Evolutionary conservation across 2,888 invertebrate species (phyloP), one percentile per base, ranked within the genome.

Genomic region (Hemicrepidius hirtus): DNA sequence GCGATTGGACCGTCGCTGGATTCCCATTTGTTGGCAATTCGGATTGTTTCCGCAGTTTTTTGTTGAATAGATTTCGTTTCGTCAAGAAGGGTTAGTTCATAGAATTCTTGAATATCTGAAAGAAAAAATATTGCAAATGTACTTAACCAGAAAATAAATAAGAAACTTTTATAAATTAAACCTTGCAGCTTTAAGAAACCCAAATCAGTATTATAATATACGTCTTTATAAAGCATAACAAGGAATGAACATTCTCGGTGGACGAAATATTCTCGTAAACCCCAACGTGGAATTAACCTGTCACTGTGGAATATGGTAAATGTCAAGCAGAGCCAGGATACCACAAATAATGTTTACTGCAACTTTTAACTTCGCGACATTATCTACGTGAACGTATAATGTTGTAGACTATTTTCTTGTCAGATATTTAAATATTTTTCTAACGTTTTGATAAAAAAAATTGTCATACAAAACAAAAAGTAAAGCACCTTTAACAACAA

Each of bases 31-130:
- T 95, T 95, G 72, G 97, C 97, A 84, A 98, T 97, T 84, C 97
- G 94, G 85, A 97, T 92, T 66, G 98, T 97, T 88, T 97, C 97
- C 71, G 93, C 94, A 77, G 97, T 97, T 89, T 98, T 98, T 89
- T 98, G 97, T 87, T 97, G 96, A 80, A 96, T 92, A 74, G 96
- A 94, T 88, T 98, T 98, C 75, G 93, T 95, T 86, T 98, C 97
- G 89, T 98, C 98, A 84, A 98, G 91, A 79, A 99, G 91, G 69
- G 98, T 98, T 84, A 97, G 90, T 89, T 99, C 98, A 89, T 99
- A 99, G 88, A 98, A 98, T 88, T 99, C 98, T 91, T 99, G 98
- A 84, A 99, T 98, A 90, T 99, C 98, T 96, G 91, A 24, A 91
- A 90, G 74, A 46, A 16, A 46, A 46, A 44, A 44, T 44, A n/a